Evolutionary conservation across 2,113 vertebrate genomes (phyloP).

Genomic region (Crypturellus undulatus): DNA sequence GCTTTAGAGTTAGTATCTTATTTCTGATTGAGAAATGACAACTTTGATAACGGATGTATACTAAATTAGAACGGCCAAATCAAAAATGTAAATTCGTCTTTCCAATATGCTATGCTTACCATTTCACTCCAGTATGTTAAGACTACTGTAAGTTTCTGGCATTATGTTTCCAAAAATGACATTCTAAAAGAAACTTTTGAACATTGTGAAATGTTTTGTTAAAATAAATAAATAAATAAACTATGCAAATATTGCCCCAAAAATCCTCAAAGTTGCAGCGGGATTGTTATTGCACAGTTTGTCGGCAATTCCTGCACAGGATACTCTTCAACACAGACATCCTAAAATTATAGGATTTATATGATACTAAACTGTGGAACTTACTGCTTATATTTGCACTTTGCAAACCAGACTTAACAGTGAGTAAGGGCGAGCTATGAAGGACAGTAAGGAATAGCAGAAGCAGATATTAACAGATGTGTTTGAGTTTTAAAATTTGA

Average conservation of each 20-base stretch:
- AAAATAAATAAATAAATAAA: background rate
- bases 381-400: background rate
- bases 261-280: background rate
- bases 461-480: background rate
- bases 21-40: background rate
- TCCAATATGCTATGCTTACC: background rate
- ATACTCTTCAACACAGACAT: background rate
- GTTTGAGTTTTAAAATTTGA: background rate
- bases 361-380: background rate
- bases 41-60: background rate
- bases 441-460: background rate
- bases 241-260: background rate
- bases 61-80: background rate
- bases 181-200: background rate
- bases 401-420: background rate
- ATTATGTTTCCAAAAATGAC: background rate
- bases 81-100: background rate
- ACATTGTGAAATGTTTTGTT: background rate
- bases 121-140: background rate
- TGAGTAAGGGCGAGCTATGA: background rate
- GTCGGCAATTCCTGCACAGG: background rate
- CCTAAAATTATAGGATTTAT: background rate
- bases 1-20: background rate
- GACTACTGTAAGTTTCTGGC: fast-evolving
- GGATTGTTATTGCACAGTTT: background rate